phyloP scores from a whole-genome alignment of 2,113 vertebrate genomes.

The Gila orcuttii region DNA sequence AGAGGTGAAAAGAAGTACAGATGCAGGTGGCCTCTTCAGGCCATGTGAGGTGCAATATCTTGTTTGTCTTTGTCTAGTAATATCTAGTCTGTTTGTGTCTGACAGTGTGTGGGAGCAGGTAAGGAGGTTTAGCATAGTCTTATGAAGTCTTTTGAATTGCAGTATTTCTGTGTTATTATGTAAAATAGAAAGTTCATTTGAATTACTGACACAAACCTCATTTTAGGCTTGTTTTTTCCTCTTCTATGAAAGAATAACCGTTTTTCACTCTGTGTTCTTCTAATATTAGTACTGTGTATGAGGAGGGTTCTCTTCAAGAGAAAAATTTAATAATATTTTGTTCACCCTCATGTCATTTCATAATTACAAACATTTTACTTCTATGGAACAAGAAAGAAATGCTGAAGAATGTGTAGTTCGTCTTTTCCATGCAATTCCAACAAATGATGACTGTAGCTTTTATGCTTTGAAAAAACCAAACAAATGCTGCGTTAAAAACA shows the following conservation, averaged over 20 bases:
- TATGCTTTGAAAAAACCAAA: neutral
- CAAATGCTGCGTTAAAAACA: too few species aligned
- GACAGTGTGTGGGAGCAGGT: neutral
- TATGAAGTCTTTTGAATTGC: neutral
- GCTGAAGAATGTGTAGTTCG: neutral
- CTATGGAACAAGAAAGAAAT: neutral
- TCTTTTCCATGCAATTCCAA: neutral
- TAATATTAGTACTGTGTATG: neutral
- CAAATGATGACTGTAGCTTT: neutral
- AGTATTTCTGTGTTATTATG: neutral
- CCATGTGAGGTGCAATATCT: too few species aligned
- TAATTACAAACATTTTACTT: neutral
- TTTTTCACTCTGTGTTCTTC: neutral
- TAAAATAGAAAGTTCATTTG: neutral
- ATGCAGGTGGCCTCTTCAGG: neutral
- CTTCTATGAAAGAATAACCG: neutral
- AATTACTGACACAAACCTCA: slow-evolving; percentile 1
- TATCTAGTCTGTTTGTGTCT: neutral
- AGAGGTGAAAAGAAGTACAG: neutral
- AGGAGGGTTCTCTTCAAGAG: neutral
- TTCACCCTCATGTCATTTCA: neutral
- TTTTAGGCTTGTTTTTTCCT: neutral
- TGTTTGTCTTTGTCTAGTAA: too few species aligned
- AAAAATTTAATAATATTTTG: neutral
- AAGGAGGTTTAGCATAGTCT: neutral